Evolutionary conservation across 92 coral and sea anemone species (phyloP).

Genomic region (Porites lobata): DNA sequence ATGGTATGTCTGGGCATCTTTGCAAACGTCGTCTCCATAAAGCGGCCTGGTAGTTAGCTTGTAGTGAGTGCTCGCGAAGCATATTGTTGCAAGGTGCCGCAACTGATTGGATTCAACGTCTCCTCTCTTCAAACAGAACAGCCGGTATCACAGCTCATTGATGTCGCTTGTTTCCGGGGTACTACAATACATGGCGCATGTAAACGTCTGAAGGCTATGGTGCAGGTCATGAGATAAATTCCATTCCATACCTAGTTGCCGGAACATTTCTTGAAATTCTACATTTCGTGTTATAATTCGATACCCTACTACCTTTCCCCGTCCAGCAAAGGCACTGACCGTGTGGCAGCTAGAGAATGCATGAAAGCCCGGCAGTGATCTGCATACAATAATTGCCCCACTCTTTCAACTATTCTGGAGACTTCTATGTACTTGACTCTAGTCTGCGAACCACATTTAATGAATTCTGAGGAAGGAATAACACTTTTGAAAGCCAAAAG

Average conservation of each 20-base stretch:
- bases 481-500: background rate
- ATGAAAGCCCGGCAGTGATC: conserved; percentile 49
- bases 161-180: conserved; percentile 42
- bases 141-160: conserved; percentile 61
- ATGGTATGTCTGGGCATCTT: conserved; percentile 47
- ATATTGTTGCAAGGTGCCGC: conserved; percentile 54
- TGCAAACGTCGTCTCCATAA: conserved; percentile 64
- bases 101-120: conserved; percentile 54
- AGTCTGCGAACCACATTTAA: conserved; percentile 38
- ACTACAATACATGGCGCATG: conserved; percentile 47
- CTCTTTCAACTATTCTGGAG: conserved; percentile 4
- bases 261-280: conserved; percentile 43
- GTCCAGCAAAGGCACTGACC: conserved; percentile 58
- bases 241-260: conserved; percentile 51
- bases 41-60: conserved; percentile 53
- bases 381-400: conserved; percentile 48
- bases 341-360: conserved; percentile 69
- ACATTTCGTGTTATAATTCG: conserved; percentile 7
- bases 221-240: conserved; percentile 32
- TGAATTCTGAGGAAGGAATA: too few relatives aligned
- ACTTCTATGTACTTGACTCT: conserved; percentile 50
- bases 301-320: conserved; percentile 43
- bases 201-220: conserved; percentile 49
- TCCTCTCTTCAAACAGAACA: conserved; percentile 55
- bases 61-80: conserved; percentile 32